Evolutionary conservation across 2,888 invertebrate species (phyloP).

Genomic region (Hipparchia semele): DNA sequence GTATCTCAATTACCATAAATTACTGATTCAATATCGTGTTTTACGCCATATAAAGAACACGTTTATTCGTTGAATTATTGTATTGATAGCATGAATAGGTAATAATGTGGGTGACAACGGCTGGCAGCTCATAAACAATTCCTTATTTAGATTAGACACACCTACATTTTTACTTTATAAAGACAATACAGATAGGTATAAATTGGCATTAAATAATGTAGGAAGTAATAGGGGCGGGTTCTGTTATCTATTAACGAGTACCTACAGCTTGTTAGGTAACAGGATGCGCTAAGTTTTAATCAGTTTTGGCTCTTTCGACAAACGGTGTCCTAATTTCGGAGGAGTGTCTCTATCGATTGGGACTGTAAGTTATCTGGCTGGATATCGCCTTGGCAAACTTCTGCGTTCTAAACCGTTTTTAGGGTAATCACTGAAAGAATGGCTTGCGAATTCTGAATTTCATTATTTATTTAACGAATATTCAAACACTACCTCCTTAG

Average conservation of each 20-base stretch:
- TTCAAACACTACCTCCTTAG: no score
- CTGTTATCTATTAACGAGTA: conserved; percentile 19
- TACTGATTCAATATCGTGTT: conserved; percentile 16
- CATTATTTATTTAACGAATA: background rate
- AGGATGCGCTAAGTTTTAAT: conserved; percentile 30
- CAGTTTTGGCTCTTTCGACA: conserved; percentile 27
- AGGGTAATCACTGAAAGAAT: background rate
- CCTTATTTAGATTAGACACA: conserved; percentile 36
- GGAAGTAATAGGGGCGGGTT: conserved; percentile 23
- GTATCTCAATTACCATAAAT: background rate
- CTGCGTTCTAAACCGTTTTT: background rate
- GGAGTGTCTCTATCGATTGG: conserved; percentile 25
- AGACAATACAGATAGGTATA: conserved; percentile 27
- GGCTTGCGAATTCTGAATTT: background rate
- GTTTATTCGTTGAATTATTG: conserved; percentile 34
- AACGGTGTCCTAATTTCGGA: conserved; percentile 26
- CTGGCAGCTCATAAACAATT: conserved; percentile 28
- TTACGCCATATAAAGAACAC: conserved; percentile 10
- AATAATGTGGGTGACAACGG: conserved; percentile 38
- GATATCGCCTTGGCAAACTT: background rate
- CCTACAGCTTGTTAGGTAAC: conserved; percentile 19
- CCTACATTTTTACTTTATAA: conserved; percentile 23
- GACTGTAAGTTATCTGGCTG: background rate
- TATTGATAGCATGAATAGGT: conserved; percentile 34
- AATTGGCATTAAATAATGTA: conserved; percentile 27